Conservation (phyloP, 1,140 invertebrate genomes). For the Coenobita brevimanus region DNA sequence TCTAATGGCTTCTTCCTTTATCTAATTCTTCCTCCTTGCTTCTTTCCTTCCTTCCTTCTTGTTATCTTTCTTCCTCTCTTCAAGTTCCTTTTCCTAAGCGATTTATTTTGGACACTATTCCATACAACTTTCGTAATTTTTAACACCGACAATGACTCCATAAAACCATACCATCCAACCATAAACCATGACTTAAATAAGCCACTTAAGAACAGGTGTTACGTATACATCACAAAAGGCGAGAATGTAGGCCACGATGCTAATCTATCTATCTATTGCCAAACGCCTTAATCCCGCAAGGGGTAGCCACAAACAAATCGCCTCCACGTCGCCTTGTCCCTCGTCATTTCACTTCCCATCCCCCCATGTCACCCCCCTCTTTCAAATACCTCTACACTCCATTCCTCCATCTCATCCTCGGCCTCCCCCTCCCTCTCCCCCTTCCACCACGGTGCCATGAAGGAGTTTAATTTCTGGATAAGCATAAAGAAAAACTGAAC, state of each 20-base stretch:
- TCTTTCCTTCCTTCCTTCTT: neutral
- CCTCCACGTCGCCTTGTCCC: too few species aligned
- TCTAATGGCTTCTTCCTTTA: neutral
- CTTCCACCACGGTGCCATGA: too few species aligned
- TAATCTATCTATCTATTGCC: too few species aligned
- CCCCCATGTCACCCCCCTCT: neutral
- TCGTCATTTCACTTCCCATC: neutral
- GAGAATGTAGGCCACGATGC: too few species aligned
- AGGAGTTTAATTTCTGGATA: too few species aligned
- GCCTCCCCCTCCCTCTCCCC: neutral
- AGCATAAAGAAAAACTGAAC: too few species aligned
- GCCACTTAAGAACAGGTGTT: too few species aligned
- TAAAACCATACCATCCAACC: neutral
- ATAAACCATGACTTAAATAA: neutral
- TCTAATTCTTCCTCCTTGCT: neutral
- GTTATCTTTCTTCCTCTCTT: neutral
- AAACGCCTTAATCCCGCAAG: too few species aligned
- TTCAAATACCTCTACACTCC: neutral
- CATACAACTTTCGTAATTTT: neutral
- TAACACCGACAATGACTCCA: too few species aligned
- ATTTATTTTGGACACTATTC: neutral
- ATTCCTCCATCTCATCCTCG: neutral
- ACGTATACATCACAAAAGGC: too few species aligned
- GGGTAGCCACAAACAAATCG: too few species aligned
- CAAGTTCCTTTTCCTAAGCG: neutral